Conservation (phyloP, 2,888 invertebrate species). For the Pheosia tremula region DNA sequence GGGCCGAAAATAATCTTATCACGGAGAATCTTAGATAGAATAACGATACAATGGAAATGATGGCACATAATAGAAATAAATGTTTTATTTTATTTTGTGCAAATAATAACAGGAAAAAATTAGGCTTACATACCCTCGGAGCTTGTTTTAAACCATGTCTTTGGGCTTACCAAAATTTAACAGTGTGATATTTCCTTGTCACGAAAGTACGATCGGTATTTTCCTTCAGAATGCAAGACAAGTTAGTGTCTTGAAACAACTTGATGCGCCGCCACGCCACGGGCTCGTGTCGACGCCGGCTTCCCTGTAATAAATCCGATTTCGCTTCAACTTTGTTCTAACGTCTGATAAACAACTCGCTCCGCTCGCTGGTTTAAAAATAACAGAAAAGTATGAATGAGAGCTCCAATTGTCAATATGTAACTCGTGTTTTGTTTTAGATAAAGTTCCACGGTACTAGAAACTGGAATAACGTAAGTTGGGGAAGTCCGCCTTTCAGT, state of each 20-base stretch:
- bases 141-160: constrained; percentile 5
- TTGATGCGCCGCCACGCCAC: constrained; percentile 42
- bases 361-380: constrained; percentile 20
- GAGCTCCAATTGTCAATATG: constrained; percentile 30
- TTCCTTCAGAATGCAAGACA: constrained; percentile 37
- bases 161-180: constrained; percentile 15
- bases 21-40: too few relatives aligned
- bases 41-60: too few relatives aligned
- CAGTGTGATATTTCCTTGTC: constrained; percentile 30
- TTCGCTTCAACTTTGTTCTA: constrained; percentile 44
- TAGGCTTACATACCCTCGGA: too few relatives aligned
- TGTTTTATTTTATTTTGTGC: background rate
- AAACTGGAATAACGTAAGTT: constrained; percentile 65
- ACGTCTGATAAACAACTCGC: constrained; percentile 47
- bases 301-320: constrained; percentile 49
- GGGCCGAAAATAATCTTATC: background rate
- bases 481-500: constrained; percentile 71
- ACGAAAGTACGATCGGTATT: constrained; percentile 22
- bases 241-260: constrained; percentile 43
- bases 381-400: constrained; percentile 28
- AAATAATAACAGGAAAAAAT: constrained; percentile 16
- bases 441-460: constrained; percentile 52
- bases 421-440: constrained; percentile 50
- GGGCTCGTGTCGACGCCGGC: constrained; percentile 24
- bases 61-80: too few relatives aligned